Percentiles rank a stretch among this genome's conserved stretches.
Conservation (phyloP, 2,113 vertebrate species). For the Callipepla squamata region DNA sequence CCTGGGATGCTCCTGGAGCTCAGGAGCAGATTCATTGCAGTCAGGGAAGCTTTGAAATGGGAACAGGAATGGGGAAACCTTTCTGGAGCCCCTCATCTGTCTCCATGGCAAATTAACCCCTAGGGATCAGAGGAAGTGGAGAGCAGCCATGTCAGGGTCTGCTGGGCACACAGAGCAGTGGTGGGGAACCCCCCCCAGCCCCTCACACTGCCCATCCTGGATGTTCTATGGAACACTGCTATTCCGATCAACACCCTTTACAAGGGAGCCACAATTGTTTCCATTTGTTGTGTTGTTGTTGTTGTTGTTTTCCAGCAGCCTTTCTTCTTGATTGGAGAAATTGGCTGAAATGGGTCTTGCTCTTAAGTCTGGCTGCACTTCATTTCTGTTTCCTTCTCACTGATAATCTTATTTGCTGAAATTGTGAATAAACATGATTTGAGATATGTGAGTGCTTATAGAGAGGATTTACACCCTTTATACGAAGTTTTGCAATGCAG, state of each 20-base stretch:
- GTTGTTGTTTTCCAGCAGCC: neutral
- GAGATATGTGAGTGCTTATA: neutral
- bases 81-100: neutral
- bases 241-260: neutral
- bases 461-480: neutral
- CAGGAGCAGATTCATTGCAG: neutral
- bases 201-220: neutral
- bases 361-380: slow-evolving; percentile 11
- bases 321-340: slow-evolving; percentile 45
- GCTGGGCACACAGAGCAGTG: neutral
- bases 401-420: neutral
- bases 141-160: neutral
- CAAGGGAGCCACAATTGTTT: neutral
- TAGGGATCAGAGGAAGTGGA: neutral
- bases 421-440: neutral
- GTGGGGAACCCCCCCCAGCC: neutral
- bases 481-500: neutral
- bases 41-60: neutral
- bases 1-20: neutral
- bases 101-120: neutral
- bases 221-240: neutral
- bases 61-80: neutral
- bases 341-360: slow-evolving; percentile 17
- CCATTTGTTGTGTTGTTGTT: neutral
- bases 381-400: slow-evolving; percentile 1